Conservation (phyloP, 2,888 invertebrate species). For the Aphrophora alni region DNA sequence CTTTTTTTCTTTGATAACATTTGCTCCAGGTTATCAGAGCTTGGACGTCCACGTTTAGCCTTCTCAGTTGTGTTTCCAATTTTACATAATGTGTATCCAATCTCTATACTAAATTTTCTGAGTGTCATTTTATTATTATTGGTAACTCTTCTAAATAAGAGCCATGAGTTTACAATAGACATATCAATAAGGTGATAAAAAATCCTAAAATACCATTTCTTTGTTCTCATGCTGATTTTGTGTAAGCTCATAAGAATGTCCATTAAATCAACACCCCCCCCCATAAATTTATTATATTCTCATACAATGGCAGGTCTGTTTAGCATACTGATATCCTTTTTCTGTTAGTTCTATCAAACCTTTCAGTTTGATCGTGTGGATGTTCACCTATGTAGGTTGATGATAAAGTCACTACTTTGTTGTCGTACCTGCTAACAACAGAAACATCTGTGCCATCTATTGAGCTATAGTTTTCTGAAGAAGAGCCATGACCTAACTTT, state of each 20-base stretch:
- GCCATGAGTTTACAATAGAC: too few relatives aligned
- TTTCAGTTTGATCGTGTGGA: neutral
- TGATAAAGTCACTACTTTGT: too few relatives aligned
- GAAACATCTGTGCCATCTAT: too few relatives aligned
- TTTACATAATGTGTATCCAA: too few relatives aligned
- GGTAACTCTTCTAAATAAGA: neutral
- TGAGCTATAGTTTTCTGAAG: neutral
- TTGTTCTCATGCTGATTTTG: neutral
- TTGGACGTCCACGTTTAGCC: too few relatives aligned
- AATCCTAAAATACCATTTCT: too few relatives aligned
- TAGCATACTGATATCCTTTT: neutral
- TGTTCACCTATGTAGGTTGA: neutral
- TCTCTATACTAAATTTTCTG: neutral
- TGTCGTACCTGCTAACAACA: neutral
- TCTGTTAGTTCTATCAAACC: neutral
- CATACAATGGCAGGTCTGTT: neutral
- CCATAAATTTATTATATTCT: neutral
- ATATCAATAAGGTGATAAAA: neutral
- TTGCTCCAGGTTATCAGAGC: too few relatives aligned
- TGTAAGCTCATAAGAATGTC: too few relatives aligned
- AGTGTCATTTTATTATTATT: neutral
- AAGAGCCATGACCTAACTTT: too few relatives aligned
- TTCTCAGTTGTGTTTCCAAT: too few relatives aligned
- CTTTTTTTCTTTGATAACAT: neutral
- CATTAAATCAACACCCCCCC: too few relatives aligned